Evolutionary conservation across 2,888 invertebrate genomes (phyloP), one percentile per base, ranked within the genome.

Genomic region (Cheiracanthium punctorium): DNA sequence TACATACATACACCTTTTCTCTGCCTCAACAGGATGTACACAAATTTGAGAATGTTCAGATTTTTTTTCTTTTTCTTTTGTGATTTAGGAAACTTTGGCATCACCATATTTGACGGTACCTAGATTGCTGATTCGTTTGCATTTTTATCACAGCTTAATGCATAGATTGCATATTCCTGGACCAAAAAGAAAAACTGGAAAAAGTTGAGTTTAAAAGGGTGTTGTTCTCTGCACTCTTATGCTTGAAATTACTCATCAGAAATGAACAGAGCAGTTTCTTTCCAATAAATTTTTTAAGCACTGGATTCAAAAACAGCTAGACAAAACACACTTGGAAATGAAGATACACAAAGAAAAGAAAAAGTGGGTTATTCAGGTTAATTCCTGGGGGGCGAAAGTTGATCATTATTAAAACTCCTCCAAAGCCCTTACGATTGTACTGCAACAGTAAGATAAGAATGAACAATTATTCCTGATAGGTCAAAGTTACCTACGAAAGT

Each of bases 51-150:
- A 82, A 58, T 58, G 58, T 58, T 58, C 24, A 58, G 58, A 58
- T 58, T 58, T 48, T 72, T 58, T 82, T 77, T 76, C n/a, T n/a
- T n/a, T 71, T 65, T 71, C 72, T 82, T 71, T 30, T 73, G 41
- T 85, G 72, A 79, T 74, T 85, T 85, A 85, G 77, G 84, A 85
- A 85, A 74, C 84, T 85, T 85, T 85, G 84, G 84, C 84, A 85
- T 85, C 79, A 73, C 84, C 84, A 69, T 79, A 74, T 85, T 76
- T 73, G 73, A 85, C 79, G 70, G 74, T 74, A 74, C 67, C 73
- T 85, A 85, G 79, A 85, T 74, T 85, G 84, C 84, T 73, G 84
- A 85, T 74, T 79, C 67, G 29, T 73, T 79, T 30, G 52, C 48
- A 71, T 64, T 77, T 72, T 85, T 85, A 85, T 85, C 84, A 85